Evolutionary conservation across 30 jellyfish, hydroid and myxozoan genomes (phyloP).

Genomic region (Rhopilema esculentum): DNA sequence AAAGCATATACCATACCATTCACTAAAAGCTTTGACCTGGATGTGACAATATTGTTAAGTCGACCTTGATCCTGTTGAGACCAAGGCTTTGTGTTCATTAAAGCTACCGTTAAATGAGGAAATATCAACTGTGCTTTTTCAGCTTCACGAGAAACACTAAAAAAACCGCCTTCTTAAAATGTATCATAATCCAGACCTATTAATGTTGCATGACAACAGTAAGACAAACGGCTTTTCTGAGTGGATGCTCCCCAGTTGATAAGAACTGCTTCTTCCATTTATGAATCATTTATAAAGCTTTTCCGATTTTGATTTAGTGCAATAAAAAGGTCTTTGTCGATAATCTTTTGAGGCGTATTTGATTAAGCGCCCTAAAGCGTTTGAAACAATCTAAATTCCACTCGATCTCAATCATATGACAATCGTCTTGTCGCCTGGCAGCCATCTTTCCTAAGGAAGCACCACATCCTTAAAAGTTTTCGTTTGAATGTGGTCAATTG

Average conservation of each 20-base stretch:
- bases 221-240: neutral
- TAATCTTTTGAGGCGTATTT: neutral
- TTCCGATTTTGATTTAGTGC: neutral
- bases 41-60: neutral
- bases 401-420: neutral
- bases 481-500: neutral
- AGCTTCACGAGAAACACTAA: neutral
- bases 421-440: neutral
- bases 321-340: neutral
- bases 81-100: neutral
- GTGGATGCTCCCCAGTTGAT: neutral
- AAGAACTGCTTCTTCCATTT: neutral
- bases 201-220: neutral
- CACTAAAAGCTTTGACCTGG: neutral
- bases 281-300: neutral
- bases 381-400: neutral
- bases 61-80: neutral
- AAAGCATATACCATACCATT: neutral
- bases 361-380: neutral
- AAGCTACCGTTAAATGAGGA: neutral
- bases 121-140: neutral
- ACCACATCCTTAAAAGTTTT: no score
- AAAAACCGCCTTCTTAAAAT: neutral
- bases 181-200: neutral
- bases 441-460: no score